phyloP scores from a whole-genome alignment of 2,888 invertebrate species.

The Synanthedon andrenaeformis region DNA sequence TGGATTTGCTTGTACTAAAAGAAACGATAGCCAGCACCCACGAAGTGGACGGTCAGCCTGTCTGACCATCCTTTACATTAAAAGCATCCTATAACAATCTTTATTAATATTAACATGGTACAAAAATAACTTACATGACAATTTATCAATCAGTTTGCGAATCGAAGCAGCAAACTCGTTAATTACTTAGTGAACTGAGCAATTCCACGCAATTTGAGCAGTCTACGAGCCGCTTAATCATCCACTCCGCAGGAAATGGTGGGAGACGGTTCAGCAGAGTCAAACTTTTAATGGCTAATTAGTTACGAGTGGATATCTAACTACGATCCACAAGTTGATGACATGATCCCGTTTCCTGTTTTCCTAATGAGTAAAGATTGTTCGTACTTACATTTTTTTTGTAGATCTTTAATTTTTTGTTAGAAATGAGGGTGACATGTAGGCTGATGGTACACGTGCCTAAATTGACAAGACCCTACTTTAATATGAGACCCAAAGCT shows the following conservation, averaged over 20 bases:
- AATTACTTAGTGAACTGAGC: slow-evolving; percentile 1
- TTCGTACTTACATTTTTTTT: too few relatives aligned
- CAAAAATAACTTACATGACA: neutral
- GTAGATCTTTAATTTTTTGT: too few relatives aligned
- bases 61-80: too few relatives aligned
- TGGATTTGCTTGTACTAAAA: too few relatives aligned
- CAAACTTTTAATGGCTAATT: slow-evolving; percentile 46
- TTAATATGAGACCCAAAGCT: too few relatives aligned
- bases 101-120: too few relatives aligned
- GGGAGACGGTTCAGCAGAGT: slow-evolving; percentile 10
- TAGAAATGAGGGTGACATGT: too few relatives aligned
- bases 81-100: too few relatives aligned
- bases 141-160: slow-evolving; percentile 1
- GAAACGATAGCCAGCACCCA: too few relatives aligned
- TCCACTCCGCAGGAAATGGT: slow-evolving; percentile 10
- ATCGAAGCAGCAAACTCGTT: neutral
- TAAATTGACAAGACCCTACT: too few relatives aligned
- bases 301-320: slow-evolving; percentile 18
- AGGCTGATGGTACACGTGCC: too few relatives aligned
- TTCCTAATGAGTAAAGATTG: slow-evolving; percentile 1
- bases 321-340: slow-evolving; percentile 6
- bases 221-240: slow-evolving; percentile 7
- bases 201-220: slow-evolving; percentile 1
- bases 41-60: too few relatives aligned
- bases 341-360: slow-evolving; percentile 25